Base-by-base conservation (phyloP, 2,888 invertebrate species). In the Xestia xanthographa region DNA sequence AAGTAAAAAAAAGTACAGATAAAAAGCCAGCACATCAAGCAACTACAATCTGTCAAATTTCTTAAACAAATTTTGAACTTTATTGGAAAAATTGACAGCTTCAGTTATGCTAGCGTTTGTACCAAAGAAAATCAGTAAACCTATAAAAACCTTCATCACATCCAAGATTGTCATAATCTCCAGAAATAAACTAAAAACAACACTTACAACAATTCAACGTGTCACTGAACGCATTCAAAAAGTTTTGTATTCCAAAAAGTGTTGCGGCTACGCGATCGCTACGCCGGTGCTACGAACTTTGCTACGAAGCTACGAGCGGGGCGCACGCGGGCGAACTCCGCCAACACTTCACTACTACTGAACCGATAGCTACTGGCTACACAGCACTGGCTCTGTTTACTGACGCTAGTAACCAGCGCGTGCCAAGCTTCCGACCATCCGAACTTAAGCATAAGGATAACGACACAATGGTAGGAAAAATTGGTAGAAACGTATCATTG, bases 321-420 rank as follows among this genome's bases (percentile, higher is more conserved):
- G 84, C 87, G 87, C 80, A 83, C 88, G 75, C 90, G 84, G 43
- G 81, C 83, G 88, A 76, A 86, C 79, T 86, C 85, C 89, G 85
- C 80, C n/a, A 62, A 80, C 75, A 83, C 85, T 86, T 66, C 66
- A 22, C 63, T n/a, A 66, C 65, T 53, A 71, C 70, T 77, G 77
- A 63, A 8, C n/a, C 12, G 14, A 41, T 12, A 45, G 11, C 20
- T 29, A 3, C 26, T 34, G 11, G 56, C 50, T 14, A 12, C 43
- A 8, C n/a, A 29, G 34, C 14, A 38, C 78, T 34, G 48, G 41
- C 34, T 56, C 2, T 60, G 73, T 48, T 38, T 56, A 48, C 66
- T 45, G 17, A 60, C 62, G 65, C 43, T 43, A 56, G 29, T n/a
- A 20, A 29, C 74, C 53, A 29, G 45, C 48, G 41, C 79, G 62